phyloP scores from a whole-genome alignment of 2,113 vertebrate species.

The Microtus ochrogaster region DNA sequence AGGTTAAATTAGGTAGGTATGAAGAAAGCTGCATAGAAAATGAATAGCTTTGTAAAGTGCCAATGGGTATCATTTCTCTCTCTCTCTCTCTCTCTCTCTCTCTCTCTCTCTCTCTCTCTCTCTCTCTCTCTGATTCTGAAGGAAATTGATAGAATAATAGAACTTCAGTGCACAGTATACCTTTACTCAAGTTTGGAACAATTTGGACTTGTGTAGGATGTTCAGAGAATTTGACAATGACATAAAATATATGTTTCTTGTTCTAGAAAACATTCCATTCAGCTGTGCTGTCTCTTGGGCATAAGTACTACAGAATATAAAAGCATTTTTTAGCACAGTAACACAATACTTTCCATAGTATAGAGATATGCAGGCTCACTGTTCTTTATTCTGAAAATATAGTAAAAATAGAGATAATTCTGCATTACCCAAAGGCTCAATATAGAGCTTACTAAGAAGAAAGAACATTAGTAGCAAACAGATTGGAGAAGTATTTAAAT shows the following conservation, averaged over 20 bases:
- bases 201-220: background rate
- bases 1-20: background rate
- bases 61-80: background rate
- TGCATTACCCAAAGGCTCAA: background rate
- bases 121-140: no score
- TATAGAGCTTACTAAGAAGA: background rate
- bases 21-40: background rate
- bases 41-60: background rate
- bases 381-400: constrained; percentile 20
- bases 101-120: no score
- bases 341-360: background rate
- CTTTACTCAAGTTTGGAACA: background rate
- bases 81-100: background rate
- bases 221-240: background rate
- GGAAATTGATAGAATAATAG: background rate
- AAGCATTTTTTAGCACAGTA: background rate
- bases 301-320: background rate
- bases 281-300: background rate
- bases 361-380: background rate
- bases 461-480: background rate
- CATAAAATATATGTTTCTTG: background rate
- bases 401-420: background rate
- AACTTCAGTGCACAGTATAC: background rate
- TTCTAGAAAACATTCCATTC: background rate
- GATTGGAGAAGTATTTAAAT: background rate